phyloP scores from a whole-genome alignment of 2,797 vertebrate species.

The Scarus forsteni region DNA sequence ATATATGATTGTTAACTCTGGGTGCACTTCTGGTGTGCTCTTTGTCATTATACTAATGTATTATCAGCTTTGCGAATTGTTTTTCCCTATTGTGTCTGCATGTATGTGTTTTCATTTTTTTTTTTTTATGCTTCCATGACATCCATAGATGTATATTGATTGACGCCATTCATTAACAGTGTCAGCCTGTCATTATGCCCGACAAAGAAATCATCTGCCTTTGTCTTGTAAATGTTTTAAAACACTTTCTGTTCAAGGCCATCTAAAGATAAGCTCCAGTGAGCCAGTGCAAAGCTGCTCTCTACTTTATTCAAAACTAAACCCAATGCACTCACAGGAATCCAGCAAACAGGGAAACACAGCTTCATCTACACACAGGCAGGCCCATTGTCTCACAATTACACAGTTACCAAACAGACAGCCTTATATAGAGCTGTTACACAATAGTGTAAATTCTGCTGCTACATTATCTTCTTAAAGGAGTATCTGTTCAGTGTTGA shows the following conservation, averaged over 20 bases:
- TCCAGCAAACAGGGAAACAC: slow-evolving; percentile 21
- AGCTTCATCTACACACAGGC: slow-evolving; percentile 35
- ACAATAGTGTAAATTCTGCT: not conserved
- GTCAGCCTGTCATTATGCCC: slow-evolving; percentile 47
- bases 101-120: not conserved
- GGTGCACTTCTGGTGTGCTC: slow-evolving; percentile 33
- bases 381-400: slow-evolving; percentile 39
- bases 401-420: slow-evolving; percentile 4
- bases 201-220: slow-evolving; percentile 57
- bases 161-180: slow-evolving; percentile 13
- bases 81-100: slow-evolving; percentile 3
- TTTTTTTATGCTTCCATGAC: not conserved
- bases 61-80: slow-evolving; percentile 36
- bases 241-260: slow-evolving; percentile 58
- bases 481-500: slow-evolving; percentile 29
- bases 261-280: slow-evolving; percentile 70
- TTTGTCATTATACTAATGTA: slow-evolving; percentile 17
- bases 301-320: slow-evolving; percentile 38
- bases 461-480: slow-evolving; percentile 13
- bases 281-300: slow-evolving; percentile 40
- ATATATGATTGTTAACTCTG: slow-evolving; percentile 60
- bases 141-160: slow-evolving; percentile 14
- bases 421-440: not conserved
- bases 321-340: slow-evolving; percentile 19
- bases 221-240: slow-evolving; percentile 50